A percentile compares a stretch with the other conserved stretches of the same genome.
Evolutionary conservation across 1,140 invertebrate species (phyloP).

Genomic region (Helicoverpa zea): DNA sequence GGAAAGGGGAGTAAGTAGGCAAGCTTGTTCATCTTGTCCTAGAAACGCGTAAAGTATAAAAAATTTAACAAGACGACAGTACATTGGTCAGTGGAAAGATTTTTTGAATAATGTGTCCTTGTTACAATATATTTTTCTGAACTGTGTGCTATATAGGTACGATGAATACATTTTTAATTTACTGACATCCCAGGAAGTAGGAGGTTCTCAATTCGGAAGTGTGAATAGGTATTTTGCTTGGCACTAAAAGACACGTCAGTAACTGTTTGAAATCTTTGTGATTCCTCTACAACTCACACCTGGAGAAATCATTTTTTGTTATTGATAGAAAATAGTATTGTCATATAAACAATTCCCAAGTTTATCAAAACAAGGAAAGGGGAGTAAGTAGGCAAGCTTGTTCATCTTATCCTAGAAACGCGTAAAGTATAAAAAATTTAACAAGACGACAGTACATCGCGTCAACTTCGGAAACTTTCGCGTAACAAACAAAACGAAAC

Average conservation of each 20-base stretch:
- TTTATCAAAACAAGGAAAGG: background rate
- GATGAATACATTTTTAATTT: too few relatives aligned
- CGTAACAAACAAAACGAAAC: slow-evolving; percentile 55
- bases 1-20: background rate
- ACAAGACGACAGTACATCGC: slow-evolving; percentile 49
- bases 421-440: slow-evolving; percentile 53
- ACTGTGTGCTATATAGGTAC: too few relatives aligned
- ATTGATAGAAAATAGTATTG: too few relatives aligned
- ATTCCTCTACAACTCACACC: too few relatives aligned
- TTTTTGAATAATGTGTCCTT: background rate
- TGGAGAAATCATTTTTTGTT: too few relatives aligned
- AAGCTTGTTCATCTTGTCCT: slow-evolving; percentile 2
- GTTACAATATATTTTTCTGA: too few relatives aligned
- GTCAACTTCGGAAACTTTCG: slow-evolving; percentile 50
- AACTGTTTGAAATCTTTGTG: too few relatives aligned
- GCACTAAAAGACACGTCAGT: too few relatives aligned
- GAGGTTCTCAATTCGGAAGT: too few relatives aligned
- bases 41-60: slow-evolving; percentile 42
- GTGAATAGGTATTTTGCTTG: too few relatives aligned
- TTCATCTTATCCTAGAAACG: slow-evolving; percentile 9
- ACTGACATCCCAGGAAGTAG: too few relatives aligned
- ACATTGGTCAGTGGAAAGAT: too few relatives aligned
- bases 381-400: background rate
- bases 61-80: slow-evolving; percentile 53
- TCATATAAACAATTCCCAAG: background rate